These are phyloP conservation scores for Hippopotamus amphibius DNA, from an alignment of 2,113 vertebrate genomes.

Conservation along the genomic window DNA sequence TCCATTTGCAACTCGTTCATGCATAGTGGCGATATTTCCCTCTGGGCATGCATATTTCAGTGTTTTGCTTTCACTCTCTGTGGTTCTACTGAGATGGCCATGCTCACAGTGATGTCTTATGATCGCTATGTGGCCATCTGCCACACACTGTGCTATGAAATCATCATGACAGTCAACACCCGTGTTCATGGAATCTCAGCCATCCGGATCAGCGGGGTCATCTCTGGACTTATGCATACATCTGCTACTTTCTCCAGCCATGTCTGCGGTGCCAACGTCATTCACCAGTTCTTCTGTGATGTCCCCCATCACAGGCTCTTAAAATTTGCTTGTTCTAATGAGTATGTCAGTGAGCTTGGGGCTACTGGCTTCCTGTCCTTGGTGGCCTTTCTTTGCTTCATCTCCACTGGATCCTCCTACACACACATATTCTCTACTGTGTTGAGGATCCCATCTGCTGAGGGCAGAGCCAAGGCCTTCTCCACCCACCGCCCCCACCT, in stretches of 20 bases:
- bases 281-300: background rate
- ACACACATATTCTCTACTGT: slow-evolving; percentile 8
- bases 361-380: background rate
- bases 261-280: background rate
- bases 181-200: background rate
- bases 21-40: background rate
- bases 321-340: background rate
- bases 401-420: background rate
- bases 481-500: slow-evolving; percentile 39
- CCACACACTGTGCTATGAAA: background rate
- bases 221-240: slow-evolving; percentile 29
- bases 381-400: background rate
- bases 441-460: background rate
- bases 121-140: slow-evolving; percentile 40
- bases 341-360: background rate
- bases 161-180: background rate
- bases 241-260: slow-evolving; percentile 16
- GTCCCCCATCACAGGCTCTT: background rate
- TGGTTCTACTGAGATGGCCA: background rate
- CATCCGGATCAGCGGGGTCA: background rate
- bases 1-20: background rate
- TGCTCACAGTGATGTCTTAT: slow-evolving; percentile 62
- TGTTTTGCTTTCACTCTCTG: background rate
- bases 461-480: slow-evolving; percentile 31
- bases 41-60: background rate